Percentiles rank a stretch among this genome's conserved stretches.
Evolutionary conservation across 2,113 vertebrate genomes (phyloP).

Genomic region (Paralichthys olivaceus): DNA sequence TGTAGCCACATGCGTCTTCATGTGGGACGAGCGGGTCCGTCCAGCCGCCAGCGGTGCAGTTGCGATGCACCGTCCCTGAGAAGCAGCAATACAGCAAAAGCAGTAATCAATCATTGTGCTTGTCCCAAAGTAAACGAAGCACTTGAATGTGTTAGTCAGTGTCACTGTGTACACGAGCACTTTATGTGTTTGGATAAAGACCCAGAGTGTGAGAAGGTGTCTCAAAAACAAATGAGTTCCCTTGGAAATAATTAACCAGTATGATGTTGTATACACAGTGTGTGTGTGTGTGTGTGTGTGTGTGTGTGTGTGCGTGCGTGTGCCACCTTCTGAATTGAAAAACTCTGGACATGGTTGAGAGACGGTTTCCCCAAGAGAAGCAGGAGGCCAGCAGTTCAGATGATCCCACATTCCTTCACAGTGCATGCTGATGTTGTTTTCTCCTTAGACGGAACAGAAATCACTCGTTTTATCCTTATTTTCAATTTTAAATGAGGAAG

Average conservation of each 20-base stretch:
- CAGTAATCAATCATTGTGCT: slow-evolving; percentile 14
- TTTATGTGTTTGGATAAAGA: slow-evolving; percentile 50
- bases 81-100: not conserved
- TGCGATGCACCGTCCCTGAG: slow-evolving; percentile 87
- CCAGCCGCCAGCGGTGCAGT: slow-evolving; percentile 89
- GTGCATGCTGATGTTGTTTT: slow-evolving; percentile 59
- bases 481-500: not conserved
- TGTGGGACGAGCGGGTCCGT: slow-evolving; percentile 85
- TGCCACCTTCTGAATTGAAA: slow-evolving; percentile 82
- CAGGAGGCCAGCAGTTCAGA: slow-evolving; percentile 90
- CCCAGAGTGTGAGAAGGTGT: slow-evolving; percentile 11
- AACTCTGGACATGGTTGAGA: slow-evolving; percentile 86
- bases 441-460: slow-evolving; percentile 7
- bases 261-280: slow-evolving; percentile 10
- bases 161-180: slow-evolving; percentile 28
- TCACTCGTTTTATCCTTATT: not conserved
- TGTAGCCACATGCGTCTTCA: slow-evolving; percentile 86
- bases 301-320: not conserved
- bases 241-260: slow-evolving; percentile 57
- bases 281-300: not conserved
- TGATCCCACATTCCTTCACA: slow-evolving; percentile 91
- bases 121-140: not conserved
- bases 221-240: slow-evolving; percentile 40
- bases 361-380: slow-evolving; percentile 83
- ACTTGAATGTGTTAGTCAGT: not conserved